Percentiles rank a stretch among this genome's conserved stretches.
Conservation (phyloP, 2,113 vertebrate species). For the Semnopithecus entellus region DNA sequence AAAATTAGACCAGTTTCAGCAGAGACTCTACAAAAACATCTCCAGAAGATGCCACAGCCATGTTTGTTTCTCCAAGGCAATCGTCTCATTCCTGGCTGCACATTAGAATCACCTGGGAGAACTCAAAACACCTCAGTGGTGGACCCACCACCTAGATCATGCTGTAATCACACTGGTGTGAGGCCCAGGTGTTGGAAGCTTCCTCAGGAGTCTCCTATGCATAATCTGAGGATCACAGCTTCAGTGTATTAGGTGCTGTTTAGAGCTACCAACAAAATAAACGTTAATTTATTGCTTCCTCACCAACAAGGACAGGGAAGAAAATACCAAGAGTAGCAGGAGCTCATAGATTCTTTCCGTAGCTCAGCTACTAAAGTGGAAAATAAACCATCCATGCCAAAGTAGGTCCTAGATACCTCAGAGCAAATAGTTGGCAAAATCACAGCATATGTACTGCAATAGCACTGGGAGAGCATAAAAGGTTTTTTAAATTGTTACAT, state of each 20-base stretch:
- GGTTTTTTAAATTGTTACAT: not conserved
- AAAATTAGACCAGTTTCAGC: not conserved
- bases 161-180: not conserved
- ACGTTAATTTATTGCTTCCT: not conserved
- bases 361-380: not conserved
- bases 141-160: not conserved
- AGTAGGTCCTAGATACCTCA: not conserved
- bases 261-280: not conserved
- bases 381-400: not conserved
- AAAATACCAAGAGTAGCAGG: not conserved
- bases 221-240: not conserved
- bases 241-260: not conserved
- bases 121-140: not conserved
- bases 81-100: not conserved
- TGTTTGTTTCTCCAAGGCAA: not conserved
- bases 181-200: not conserved
- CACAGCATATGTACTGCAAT: not conserved
- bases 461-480: not conserved
- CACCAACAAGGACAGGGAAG: not conserved
- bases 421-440: not conserved
- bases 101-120: not conserved
- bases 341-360: not conserved
- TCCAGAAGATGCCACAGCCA: not conserved
- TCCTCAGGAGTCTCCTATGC: not conserved
- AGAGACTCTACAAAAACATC: not conserved